Evolutionary conservation across 2,113 vertebrate genomes (phyloP), one percentile per base, ranked within the genome.

Genomic region (Podilymbus podiceps): DNA sequence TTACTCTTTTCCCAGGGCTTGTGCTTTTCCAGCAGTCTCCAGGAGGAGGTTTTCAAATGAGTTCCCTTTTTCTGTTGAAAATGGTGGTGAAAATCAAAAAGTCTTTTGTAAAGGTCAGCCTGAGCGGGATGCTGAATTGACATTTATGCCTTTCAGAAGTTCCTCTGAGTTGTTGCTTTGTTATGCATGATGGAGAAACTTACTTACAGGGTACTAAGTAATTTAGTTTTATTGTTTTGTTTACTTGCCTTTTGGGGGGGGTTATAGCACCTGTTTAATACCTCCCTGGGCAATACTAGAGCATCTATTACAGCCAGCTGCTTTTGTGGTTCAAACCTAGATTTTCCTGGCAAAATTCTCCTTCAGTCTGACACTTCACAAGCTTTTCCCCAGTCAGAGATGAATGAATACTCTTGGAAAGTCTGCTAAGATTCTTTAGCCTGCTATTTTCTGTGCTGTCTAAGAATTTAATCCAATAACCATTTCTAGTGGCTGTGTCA

Each of bases 391-490:
- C 94, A 94, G 91, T 81, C 55, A 73, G 78, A 85, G 66, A 88
- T 88, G 93, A 92, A 94, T 79, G 87, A 95, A 94, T 83, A 63
- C 84, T 96, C 96, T 87, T 91, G 93, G 91, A 95, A 95, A 93
- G 92, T 91, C 87, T 85, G 77, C 84, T 95, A 69, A 94, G 91
- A 83, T 95, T 92, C 92, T 95, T 92, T 76, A 95, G 84, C 67
- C 81, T 88, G 55, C 81, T 97, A 58, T 94, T 93, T 97, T 94
- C 89, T 95, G 81, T 91, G 86, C 91, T 95, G 80, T 94, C 94
- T 95, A 96, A 96, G 92, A 94, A 95, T 93, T 93, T 92, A 95
- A 95, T 95, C 94, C 95, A 95, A 89, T 97, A 95, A 97, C 80
- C 78, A 23, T 95, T 93, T 82, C 95, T 93, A 83, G 58, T 76